Percentiles rank a stretch among this genome's conserved stretches.
Conservation (phyloP, 2,888 invertebrate genomes). For the Drosophila setosimentum region DNA sequence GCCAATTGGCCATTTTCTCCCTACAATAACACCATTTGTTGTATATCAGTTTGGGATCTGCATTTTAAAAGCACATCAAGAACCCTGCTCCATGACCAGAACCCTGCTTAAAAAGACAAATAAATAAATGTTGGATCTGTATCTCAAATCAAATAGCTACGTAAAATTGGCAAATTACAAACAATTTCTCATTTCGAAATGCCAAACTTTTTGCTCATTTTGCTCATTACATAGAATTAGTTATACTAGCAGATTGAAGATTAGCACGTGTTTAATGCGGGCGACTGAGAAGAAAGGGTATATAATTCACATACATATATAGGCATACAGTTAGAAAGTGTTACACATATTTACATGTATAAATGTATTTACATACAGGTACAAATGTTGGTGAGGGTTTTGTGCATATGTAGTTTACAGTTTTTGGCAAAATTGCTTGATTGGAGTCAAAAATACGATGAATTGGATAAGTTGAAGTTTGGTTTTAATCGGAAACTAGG, state of each 20-base stretch:
- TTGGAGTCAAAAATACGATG: conserved; percentile 34
- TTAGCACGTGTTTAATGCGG: background rate
- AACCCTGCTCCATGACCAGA: background rate
- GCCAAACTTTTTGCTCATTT: background rate
- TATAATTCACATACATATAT: conserved; percentile 8
- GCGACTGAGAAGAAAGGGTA: background rate
- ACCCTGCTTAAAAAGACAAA: background rate
- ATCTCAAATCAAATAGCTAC: background rate
- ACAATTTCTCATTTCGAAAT: background rate
- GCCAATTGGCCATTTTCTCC: background rate
- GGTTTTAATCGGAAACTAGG: conserved; percentile 16
- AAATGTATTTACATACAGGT: conserved; percentile 50
- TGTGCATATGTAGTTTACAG: conserved; percentile 61
- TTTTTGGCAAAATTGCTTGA: conserved; percentile 24
- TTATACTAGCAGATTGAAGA: conserved; percentile 1
- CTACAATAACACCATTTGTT: background rate
- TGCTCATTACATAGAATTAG: background rate
- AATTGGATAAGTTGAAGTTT: conserved; percentile 9
- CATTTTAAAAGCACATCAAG: background rate
- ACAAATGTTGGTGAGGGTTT: conserved; percentile 35
- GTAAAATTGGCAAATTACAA: background rate
- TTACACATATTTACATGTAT: conserved; percentile 50
- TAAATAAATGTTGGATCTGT: background rate
- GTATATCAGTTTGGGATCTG: background rate
- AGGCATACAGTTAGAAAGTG: conserved; percentile 20